Percentiles rank a stretch among this genome's conserved stretches.
phyloP scores from a whole-genome alignment of 2,888 invertebrate genomes.

The Polyploca ridens region DNA sequence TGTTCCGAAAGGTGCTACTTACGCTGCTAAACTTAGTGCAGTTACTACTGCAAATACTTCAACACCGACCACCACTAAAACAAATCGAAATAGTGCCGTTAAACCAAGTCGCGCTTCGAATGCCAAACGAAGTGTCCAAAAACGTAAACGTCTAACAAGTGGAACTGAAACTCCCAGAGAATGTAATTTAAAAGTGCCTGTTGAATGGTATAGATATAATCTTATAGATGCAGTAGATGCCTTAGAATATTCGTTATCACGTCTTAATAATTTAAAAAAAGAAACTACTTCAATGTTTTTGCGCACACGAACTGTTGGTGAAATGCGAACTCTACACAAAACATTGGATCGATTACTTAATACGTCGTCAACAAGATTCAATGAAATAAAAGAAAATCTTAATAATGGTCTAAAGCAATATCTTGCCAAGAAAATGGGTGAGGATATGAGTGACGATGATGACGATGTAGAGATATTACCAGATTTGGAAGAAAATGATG shows the following conservation, averaged over 20 bases:
- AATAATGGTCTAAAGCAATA: conserved; percentile 82
- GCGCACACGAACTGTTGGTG: conserved; percentile 72
- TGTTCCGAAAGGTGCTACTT: conserved; percentile 61
- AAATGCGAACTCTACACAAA: conserved; percentile 82
- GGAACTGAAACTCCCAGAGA: conserved; percentile 40
- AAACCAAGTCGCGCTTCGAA: conserved; percentile 22
- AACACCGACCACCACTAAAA: conserved; percentile 21
- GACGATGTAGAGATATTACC: conserved; percentile 74
- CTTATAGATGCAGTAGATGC: conserved; percentile 83
- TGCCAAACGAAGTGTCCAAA: conserved; percentile 34
- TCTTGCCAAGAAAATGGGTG: conserved; percentile 61
- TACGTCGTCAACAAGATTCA: conserved; percentile 81
- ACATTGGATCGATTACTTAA: conserved; percentile 81
- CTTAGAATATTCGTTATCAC: conserved; percentile 81
- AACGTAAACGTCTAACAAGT: conserved; percentile 24
- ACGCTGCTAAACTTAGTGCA: conserved; percentile 70
- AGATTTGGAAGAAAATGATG: conserved; percentile 63
- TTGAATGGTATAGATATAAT: conserved; percentile 86
- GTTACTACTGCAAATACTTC: conserved; percentile 38
- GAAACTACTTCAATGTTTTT: conserved; percentile 73
- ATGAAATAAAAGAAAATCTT: conserved; percentile 82
- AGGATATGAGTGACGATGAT: conserved; percentile 52
- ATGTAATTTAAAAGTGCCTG: conserved; percentile 68
- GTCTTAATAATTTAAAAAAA: conserved; percentile 80
- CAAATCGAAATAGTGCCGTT: conserved; percentile 14